Evolutionary conservation across 2,888 invertebrate genomes (phyloP), one percentile per base, ranked within the genome.

Genomic region (Acleris sparsana): DNA sequence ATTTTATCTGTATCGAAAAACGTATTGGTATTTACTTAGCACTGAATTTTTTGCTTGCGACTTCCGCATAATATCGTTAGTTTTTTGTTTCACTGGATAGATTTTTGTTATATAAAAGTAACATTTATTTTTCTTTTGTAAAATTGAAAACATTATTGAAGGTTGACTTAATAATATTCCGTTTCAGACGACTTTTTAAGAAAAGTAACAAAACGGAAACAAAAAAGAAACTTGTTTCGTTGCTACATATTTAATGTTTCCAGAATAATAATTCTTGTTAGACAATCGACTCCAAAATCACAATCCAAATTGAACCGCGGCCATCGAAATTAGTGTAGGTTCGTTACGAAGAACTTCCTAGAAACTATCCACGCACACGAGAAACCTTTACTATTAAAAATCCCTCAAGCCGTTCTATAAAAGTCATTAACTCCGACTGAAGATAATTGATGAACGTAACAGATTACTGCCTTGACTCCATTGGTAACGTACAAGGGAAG

Each of bases 391-490:
- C 79, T 82, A 81, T 81, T 80, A 80, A 79, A 81, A 83, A 77
- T 73, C 77, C 74, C 76, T 75, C 75, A 77, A 80, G 75, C 82
- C 84, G 88, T 85, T 89, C 91, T 91, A 92, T 92, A 92, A 92
- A 92, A 92, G 89, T 91, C 92, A 92, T 92, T 92, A 92, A 92
- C 87, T 92, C 82, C 75, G 85, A 83, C 86, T 87, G 85, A 86
- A 89, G 90, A 91, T 92, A 92, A 92, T 92, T 92, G 92, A 92
- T 92, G 92, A 89, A 91, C 85, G 85, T 82, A 83, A 83, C 70
- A 91, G 91, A 92, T 92, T 90, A 89, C 90, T 88, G 80, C 83
- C 83, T 80, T 77, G 74, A 79, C 79, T 83, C 75, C 71, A 70
- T 75, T 56, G 55, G 53, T 16, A 5, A 1, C 11, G 1, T 9